Percentiles rank a stretch among this genome's conserved stretches.
Evolutionary conservation across 2,888 invertebrate species (phyloP).

Genomic region (Tipula unca): DNA sequence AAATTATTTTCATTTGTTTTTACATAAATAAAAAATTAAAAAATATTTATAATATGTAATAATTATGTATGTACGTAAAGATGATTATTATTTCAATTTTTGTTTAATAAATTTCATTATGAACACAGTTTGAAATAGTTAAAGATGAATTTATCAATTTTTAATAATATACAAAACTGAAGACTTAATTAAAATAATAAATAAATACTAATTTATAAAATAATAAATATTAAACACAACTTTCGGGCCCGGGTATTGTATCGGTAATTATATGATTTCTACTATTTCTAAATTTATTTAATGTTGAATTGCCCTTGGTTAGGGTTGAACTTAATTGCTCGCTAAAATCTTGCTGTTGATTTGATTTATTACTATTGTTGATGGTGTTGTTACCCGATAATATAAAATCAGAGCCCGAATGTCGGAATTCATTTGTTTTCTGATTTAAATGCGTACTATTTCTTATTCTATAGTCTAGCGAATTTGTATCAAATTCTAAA

Average conservation of each 20-base stretch:
- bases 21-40: not conserved
- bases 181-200: not conserved
- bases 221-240: slow-evolving; percentile 59
- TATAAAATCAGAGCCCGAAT: slow-evolving; percentile 23
- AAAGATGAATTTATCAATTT: not conserved
- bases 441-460: slow-evolving; percentile 15
- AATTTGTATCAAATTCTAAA: slow-evolving; percentile 24
- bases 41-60: not conserved
- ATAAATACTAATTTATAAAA: not conserved
- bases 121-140: not conserved
- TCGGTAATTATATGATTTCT: slow-evolving; percentile 75
- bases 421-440: slow-evolving; percentile 19
- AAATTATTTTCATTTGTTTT: not conserved
- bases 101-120: not conserved
- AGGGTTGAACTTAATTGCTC: slow-evolving; percentile 27
- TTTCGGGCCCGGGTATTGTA: slow-evolving; percentile 79
- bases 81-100: not conserved
- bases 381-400: not conserved
- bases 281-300: slow-evolving; percentile 47
- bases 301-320: slow-evolving; percentile 27
- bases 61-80: not conserved
- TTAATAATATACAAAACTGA: not conserved
- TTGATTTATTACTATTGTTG: not conserved
- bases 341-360: slow-evolving; percentile 20
- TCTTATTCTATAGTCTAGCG: slow-evolving; percentile 24